Evolutionary conservation across 1,140 invertebrate genomes (phyloP), one percentile per base, ranked within the genome.

Genomic region (Leucophenga varia): DNA sequence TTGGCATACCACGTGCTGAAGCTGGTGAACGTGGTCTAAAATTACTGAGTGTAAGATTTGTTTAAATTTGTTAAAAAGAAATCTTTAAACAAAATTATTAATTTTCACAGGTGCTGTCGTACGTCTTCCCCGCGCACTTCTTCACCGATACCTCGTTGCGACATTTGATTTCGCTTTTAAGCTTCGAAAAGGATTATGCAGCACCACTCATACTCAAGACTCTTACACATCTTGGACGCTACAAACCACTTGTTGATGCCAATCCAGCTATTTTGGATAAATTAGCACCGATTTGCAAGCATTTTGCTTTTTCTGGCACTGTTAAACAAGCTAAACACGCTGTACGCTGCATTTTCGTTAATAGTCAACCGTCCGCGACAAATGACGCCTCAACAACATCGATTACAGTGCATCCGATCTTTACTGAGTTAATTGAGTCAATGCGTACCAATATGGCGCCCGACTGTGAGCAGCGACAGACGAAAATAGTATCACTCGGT

Each of bases 261-360:
- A 57, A 68, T 25, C 52, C 65, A 34, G 45, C 47, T 32, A 57
- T 74, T 31, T 85, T 88, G 75, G 82, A 86, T 18, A 79, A 79
- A 45, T 76, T 98, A 64, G 85, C 90, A 17, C 89, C 90, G 2
- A 83, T 93, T 30, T 93, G 95, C 67, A 90, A 91, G 63, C 86
- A 87, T 19, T 89, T 95, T 69, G 88, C 90, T 1, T 86, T 90
- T 59, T 84, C 86, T 18, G 95, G 94, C 3, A 93, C 91, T 2
- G 86, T 91, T 0, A 96, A 96, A 77, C 94, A 98, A 77, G 93
- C 94, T 1, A 98, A 98, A 76, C 93, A 97, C 67, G 93, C 95
- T 4, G 88, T 98, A 21, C 81, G 91, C 50, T 97, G 95, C 78
- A 84, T 98, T 31, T 92, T 84, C 64, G 86, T 90, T 7, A 93